Percentiles rank a stretch among this genome's conserved stretches.
These are phyloP conservation scores for Babyrousa celebensis DNA, from an alignment of 2,797 vertebrate genomes.

Conservation along the genomic window DNA sequence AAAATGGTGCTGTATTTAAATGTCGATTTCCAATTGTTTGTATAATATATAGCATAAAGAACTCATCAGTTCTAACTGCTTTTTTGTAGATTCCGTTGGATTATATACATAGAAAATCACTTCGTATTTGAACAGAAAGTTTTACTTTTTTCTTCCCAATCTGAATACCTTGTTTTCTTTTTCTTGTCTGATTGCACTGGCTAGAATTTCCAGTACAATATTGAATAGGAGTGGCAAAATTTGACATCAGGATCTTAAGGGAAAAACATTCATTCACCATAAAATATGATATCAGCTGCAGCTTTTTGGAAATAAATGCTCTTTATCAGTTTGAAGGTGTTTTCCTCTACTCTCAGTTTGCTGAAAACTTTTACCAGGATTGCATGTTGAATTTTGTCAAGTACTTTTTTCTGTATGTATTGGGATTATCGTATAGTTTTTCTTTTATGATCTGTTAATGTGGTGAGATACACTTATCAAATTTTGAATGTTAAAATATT, in stretches of 20 bases:
- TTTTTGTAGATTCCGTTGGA: slow-evolving; percentile 4
- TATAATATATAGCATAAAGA: slow-evolving; percentile 17
- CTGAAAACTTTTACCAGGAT: background rate
- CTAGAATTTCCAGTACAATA: background rate
- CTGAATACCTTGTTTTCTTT: slow-evolving; percentile 49
- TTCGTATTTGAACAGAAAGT: background rate
- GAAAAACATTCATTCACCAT: slow-evolving; percentile 46
- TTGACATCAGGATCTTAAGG: background rate
- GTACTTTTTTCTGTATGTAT: background rate
- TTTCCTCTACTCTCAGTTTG: slow-evolving; percentile 30
- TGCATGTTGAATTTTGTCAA: slow-evolving; percentile 35
- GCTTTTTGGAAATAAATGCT: slow-evolving; percentile 44
- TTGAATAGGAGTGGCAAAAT: background rate
- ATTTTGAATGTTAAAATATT: slow-evolving; percentile 54
- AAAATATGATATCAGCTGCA: slow-evolving; percentile 33
- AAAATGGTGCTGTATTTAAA: background rate
- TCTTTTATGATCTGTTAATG: slow-evolving; percentile 44
- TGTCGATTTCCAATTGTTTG: slow-evolving; percentile 13
- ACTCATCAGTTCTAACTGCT: slow-evolving; percentile 19
- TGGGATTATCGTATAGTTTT: slow-evolving; percentile 4
- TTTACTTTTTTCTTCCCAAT: slow-evolving; percentile 31
- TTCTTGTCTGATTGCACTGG: slow-evolving; percentile 31
- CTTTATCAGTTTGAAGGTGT: slow-evolving; percentile 1
- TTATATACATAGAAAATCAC: slow-evolving; percentile 51
- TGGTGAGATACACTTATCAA: slow-evolving; percentile 42